phyloP scores from a whole-genome alignment of 2,888 invertebrate species.

The Diplolepis rosae region DNA sequence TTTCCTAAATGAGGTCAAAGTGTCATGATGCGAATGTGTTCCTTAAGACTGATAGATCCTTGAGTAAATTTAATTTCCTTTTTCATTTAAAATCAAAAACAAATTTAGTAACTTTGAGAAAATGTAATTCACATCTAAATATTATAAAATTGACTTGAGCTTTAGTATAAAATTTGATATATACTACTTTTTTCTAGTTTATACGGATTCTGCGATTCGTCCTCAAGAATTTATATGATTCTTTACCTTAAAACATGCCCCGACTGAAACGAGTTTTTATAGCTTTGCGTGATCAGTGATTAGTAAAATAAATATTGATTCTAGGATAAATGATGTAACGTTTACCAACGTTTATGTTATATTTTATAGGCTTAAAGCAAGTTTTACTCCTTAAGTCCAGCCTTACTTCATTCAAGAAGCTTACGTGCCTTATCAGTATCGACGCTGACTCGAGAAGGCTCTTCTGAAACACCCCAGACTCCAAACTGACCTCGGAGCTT shows the following conservation, averaged over 20 bases:
- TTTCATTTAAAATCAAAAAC: no score
- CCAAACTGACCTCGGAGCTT: constrained; percentile 29
- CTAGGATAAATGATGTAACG: neutral
- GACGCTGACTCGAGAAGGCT: constrained; percentile 8
- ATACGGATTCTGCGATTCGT: no score
- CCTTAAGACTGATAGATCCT: no score
- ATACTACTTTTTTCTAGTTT: no score
- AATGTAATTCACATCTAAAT: no score
- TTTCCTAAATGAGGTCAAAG: no score
- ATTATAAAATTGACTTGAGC: no score
- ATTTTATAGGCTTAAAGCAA: constrained; percentile 20
- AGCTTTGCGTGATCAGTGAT: neutral
- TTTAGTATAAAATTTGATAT: no score
- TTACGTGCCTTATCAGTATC: constrained; percentile 31
- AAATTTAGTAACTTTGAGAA: no score
- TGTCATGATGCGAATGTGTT: no score
- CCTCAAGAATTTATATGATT: neutral
- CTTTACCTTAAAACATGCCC: no score
- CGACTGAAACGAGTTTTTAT: neutral
- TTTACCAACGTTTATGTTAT: constrained; percentile 23
- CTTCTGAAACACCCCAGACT: constrained; percentile 25
- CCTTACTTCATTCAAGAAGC: constrained; percentile 7
- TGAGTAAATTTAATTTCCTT: no score
- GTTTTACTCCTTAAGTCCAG: constrained; percentile 29
- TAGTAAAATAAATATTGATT: constrained; percentile 3